A percentile compares a stretch with the other conserved stretches of the same genome.
Conservation (phyloP, 2,113 vertebrate genomes). For the Istiophorus platypterus region DNA sequence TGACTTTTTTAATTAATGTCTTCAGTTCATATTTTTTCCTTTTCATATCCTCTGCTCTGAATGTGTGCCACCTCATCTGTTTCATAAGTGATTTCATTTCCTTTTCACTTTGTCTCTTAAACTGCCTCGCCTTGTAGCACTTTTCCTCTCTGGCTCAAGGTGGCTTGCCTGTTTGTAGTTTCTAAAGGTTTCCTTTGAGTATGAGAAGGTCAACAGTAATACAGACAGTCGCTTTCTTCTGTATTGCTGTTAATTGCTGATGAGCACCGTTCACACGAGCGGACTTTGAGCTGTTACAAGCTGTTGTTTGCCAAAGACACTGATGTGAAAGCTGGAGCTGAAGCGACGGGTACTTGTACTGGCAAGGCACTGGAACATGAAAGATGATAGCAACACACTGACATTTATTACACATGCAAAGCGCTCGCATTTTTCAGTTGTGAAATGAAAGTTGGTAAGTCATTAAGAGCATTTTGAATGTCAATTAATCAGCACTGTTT, state of each 20-base stretch:
- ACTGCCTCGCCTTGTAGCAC: conserved; percentile 1
- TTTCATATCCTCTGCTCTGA: conserved; percentile 52
- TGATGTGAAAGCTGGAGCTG: conserved; percentile 23
- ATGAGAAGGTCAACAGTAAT: conserved; percentile 39
- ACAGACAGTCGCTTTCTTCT: conserved; percentile 26
- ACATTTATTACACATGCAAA: background rate
- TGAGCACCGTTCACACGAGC: conserved; percentile 54
- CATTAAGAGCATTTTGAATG: conserved; percentile 1
- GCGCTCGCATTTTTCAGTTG: background rate
- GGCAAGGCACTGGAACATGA: background rate
- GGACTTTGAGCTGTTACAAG: conserved; percentile 31
- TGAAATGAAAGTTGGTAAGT: conserved; percentile 4
- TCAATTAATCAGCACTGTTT: background rate
- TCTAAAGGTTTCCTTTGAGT: conserved; percentile 24
- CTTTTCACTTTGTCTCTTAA: conserved; percentile 47
- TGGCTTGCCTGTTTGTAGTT: conserved; percentile 19
- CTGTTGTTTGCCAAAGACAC: conserved; percentile 22
- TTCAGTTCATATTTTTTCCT: background rate
- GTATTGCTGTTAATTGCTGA: conserved; percentile 57
- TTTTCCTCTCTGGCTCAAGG: conserved; percentile 23
- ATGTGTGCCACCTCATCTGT: conserved; percentile 32
- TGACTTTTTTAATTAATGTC: conserved; percentile 20
- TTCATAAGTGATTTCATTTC: conserved; percentile 59
- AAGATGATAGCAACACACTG: background rate
- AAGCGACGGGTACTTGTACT: background rate